Percentiles rank a stretch among this genome's conserved stretches.
Conservation (phyloP, 1,140 invertebrate genomes). For the Drosophila quadrilineata region DNA sequence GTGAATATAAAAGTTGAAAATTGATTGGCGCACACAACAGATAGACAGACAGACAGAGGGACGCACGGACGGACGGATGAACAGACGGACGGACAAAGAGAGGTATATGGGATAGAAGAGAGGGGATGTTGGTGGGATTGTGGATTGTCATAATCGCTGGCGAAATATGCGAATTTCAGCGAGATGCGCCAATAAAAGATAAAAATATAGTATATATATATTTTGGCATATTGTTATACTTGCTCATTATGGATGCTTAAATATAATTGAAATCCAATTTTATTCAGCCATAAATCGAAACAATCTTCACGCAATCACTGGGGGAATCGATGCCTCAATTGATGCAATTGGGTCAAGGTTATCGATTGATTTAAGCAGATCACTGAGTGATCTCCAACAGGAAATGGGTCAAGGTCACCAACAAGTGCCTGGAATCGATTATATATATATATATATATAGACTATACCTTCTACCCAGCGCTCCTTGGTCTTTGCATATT, state of each 20-base stretch:
- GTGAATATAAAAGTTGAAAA: conserved; percentile 77
- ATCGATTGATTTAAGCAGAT: not conserved
- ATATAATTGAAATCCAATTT: conserved; percentile 51
- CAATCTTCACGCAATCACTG: not conserved
- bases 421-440: no score
- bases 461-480: conserved; percentile 81
- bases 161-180: conserved; percentile 46
- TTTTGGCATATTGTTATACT: no score
- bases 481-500: conserved; percentile 74
- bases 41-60: conserved; percentile 29
- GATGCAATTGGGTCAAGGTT: conserved; percentile 35
- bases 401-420: no score
- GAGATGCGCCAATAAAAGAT: conserved; percentile 51
- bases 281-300: conserved; percentile 39
- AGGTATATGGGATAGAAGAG: no score
- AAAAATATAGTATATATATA: conserved; percentile 34
- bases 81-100: not conserved
- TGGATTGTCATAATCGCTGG: conserved; percentile 59
- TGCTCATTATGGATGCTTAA: conserved; percentile 43
- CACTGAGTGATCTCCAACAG: no score
- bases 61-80: not conserved
- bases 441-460: not conserved
- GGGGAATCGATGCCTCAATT: no score
- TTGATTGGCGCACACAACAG: conserved; percentile 71
- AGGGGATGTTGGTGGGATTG: no score